Percentiles rank a stretch among this genome's conserved stretches.
Conservation (phyloP, 2,797 vertebrate genomes). For the Vipera latastei region DNA sequence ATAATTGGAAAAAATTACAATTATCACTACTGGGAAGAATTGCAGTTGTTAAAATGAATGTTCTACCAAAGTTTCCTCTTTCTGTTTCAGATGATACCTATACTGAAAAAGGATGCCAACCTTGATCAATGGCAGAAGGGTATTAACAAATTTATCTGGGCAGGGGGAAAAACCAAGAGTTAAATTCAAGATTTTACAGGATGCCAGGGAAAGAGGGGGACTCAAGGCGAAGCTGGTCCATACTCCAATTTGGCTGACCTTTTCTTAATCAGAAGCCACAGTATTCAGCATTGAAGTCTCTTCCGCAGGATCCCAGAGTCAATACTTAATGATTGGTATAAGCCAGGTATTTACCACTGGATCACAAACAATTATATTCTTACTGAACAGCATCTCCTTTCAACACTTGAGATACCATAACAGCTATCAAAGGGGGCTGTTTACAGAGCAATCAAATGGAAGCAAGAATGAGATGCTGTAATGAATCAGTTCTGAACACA, state of each 20-base stretch:
- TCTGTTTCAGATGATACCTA: too few species aligned
- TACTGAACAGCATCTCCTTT: background rate
- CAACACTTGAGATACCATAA: background rate
- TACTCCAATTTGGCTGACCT: background rate
- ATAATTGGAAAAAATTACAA: too few species aligned
- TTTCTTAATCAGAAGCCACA: constrained; percentile 7
- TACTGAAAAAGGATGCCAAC: too few species aligned
- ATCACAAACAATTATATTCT: constrained; percentile 4
- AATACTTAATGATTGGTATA: constrained; percentile 1
- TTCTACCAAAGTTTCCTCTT: too few species aligned
- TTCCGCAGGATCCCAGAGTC: background rate
- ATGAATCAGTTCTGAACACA: background rate
- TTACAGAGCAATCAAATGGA: background rate
- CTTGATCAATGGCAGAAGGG: too few species aligned
- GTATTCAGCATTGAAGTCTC: background rate
- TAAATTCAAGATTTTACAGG: too few species aligned
- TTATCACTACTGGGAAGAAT: too few species aligned
- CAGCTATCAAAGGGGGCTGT: background rate
- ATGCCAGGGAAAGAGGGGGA: too few species aligned
- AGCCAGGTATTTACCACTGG: background rate
- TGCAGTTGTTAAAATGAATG: too few species aligned
- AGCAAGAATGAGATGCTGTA: background rate
- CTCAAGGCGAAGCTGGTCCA: background rate
- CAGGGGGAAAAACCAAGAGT: too few species aligned
- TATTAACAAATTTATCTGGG: too few species aligned